These are phyloP conservation scores for Malaclemys terrapin DNA, from an alignment of 2,113 vertebrate species.

Conservation along the genomic window DNA sequence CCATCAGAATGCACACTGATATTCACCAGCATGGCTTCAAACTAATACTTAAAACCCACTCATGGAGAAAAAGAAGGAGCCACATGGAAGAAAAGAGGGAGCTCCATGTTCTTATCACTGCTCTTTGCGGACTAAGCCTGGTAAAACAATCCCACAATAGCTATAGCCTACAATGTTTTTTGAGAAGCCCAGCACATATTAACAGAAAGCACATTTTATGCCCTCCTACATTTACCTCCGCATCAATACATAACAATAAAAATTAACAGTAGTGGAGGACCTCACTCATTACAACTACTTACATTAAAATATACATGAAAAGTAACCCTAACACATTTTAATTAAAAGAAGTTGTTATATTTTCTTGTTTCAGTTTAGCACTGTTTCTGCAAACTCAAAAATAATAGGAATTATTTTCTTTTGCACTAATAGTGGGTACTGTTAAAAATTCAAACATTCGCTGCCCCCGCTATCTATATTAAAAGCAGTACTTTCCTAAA, in stretches of 20 bases:
- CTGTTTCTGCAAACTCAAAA: neutral
- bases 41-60: neutral
- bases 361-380: neutral
- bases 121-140: neutral
- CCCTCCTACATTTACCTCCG: no score
- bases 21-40: neutral
- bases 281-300: no score
- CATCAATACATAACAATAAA: no score
- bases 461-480: neutral
- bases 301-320: neutral
- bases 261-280: no score
- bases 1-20: neutral
- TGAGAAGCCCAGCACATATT: neutral
- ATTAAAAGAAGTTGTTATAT: neutral
- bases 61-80: neutral
- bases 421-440: neutral
- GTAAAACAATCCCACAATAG: neutral
- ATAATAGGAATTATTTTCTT: neutral
- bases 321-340: neutral
- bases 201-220: neutral
- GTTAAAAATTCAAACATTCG: neutral
- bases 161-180: neutral
- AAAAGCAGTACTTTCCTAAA: neutral
- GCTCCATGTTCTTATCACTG: neutral
- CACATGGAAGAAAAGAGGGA: neutral